phyloP scores from a whole-genome alignment of 2,888 invertebrate genomes.

The Tetragnatha montana region DNA sequence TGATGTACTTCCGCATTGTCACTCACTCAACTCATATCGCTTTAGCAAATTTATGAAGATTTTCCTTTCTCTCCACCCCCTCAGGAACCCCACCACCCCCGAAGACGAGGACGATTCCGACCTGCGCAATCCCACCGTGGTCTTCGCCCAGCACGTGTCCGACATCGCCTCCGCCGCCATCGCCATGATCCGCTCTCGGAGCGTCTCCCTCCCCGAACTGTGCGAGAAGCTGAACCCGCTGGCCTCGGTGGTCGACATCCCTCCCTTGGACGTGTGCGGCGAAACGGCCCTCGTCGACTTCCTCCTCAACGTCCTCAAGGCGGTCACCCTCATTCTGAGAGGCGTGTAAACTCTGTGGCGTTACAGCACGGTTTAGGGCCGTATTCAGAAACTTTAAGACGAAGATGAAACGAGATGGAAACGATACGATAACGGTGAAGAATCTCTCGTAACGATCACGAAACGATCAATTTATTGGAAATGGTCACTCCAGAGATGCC shows the following conservation, averaged over 20 bases:
- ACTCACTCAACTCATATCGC: no score
- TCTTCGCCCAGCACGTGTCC: conserved; percentile 18
- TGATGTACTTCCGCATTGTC: no score
- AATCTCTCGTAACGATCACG: no score
- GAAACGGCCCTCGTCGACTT: conserved; percentile 43
- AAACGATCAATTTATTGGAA: no score
- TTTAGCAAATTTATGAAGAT: no score
- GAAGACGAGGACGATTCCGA: background rate
- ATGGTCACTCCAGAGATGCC: no score
- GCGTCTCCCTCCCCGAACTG: conserved; percentile 18
- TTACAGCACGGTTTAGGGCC: background rate
- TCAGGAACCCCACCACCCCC: no score
- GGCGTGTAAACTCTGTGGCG: conserved; percentile 1
- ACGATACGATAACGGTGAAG: no score
- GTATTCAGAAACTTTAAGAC: no score
- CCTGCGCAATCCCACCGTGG: background rate
- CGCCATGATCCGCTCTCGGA: conserved; percentile 13
- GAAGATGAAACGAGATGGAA: no score
- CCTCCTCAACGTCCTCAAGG: conserved; percentile 33
- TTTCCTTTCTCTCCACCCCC: no score
- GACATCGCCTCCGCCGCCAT: background rate
- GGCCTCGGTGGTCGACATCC: conserved; percentile 29
- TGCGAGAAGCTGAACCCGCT: conserved; percentile 32
- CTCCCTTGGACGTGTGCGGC: conserved; percentile 26
- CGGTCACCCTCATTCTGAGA: conserved; percentile 20